Percentiles rank a stretch among this genome's conserved stretches.
Evolutionary conservation across 2,888 invertebrate species (phyloP).

Genomic region (Drosophila anceps): DNA sequence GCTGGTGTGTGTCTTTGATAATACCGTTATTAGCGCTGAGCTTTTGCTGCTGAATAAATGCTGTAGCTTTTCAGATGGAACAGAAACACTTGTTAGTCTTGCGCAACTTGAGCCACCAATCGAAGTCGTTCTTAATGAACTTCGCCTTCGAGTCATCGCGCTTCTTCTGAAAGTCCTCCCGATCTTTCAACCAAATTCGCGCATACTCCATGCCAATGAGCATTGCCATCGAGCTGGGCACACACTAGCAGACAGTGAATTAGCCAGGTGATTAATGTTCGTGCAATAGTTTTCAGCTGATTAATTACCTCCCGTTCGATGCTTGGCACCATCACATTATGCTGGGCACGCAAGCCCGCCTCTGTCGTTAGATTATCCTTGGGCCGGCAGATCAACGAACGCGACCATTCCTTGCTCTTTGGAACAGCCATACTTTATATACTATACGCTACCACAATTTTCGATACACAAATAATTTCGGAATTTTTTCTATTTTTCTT

Average conservation of each 20-base stretch:
- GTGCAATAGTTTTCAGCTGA: background rate
- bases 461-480: conserved; percentile 9
- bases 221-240: conserved; percentile 51
- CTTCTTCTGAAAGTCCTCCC: conserved; percentile 43
- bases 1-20: conserved; percentile 35
- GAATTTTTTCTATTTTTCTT: background rate
- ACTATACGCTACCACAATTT: background rate
- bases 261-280: no score
- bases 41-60: background rate
- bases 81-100: conserved; percentile 59
- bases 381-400: conserved; percentile 51
- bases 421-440: background rate
- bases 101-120: conserved; percentile 70
- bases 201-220: conserved; percentile 70
- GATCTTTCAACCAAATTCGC: conserved; percentile 68
- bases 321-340: conserved; percentile 55
- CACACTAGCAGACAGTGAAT: conserved; percentile 22
- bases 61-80: conserved; percentile 26
- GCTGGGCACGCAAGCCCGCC: conserved; percentile 35
- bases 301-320: conserved; percentile 63
- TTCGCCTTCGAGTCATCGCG: conserved; percentile 44
- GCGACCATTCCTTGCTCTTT: conserved; percentile 61
- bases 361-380: conserved; percentile 71
- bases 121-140: conserved; percentile 69
- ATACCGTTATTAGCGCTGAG: conserved; percentile 30